A percentile compares a stretch with the other conserved stretches of the same genome.
These are phyloP conservation scores for Myripristis murdjan DNA, from an alignment of 2,797 vertebrate species.

Conservation along the genomic window DNA sequence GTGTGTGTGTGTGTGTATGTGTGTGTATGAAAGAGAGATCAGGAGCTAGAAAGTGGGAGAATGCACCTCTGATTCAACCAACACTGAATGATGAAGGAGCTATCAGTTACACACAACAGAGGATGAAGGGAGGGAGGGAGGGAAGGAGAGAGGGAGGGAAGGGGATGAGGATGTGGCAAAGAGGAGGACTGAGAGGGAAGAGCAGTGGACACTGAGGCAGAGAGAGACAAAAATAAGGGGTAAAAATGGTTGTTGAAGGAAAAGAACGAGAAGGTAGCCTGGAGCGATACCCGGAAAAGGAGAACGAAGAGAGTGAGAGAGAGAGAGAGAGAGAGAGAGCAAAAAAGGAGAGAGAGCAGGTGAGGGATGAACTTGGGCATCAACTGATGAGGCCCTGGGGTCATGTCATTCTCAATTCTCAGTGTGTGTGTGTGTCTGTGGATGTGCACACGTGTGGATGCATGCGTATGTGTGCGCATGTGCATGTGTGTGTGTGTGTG, in stretches of 20 bases:
- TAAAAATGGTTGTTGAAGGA: background rate
- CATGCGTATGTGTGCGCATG: slow-evolving; percentile 14
- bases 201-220: slow-evolving; percentile 6
- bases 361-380: slow-evolving; percentile 17
- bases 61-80: slow-evolving; percentile 78
- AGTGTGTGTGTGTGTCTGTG: slow-evolving; percentile 10
- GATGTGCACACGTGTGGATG: too few relatives aligned
- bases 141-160: background rate
- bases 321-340: background rate
- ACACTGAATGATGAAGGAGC: slow-evolving; percentile 69
- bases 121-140: background rate
- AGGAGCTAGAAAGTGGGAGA: slow-evolving; percentile 47
- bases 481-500: background rate
- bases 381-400: background rate
- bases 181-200: slow-evolving; percentile 22
- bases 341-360: too few relatives aligned
- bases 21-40: slow-evolving; percentile 26
- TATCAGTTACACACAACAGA: slow-evolving; percentile 73
- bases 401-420: slow-evolving; percentile 3
- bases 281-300: background rate
- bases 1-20: background rate
- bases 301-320: background rate
- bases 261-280: slow-evolving; percentile 6
- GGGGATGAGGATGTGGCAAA: background rate
- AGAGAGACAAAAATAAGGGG: background rate